phyloP scores from a whole-genome alignment of 2,888 invertebrate genomes.

The Syrphus vitripennis region DNA sequence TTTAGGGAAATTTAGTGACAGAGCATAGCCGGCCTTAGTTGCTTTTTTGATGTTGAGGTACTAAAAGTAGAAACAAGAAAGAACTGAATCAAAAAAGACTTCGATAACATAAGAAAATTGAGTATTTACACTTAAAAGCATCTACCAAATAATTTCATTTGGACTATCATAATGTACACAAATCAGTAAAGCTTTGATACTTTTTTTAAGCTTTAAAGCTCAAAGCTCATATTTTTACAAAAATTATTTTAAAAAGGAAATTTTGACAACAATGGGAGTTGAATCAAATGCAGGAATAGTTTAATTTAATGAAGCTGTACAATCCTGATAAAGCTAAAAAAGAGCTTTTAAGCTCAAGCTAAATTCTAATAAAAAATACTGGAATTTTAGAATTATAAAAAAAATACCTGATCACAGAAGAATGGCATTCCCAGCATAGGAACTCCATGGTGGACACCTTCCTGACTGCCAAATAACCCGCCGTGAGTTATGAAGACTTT shows the following conservation, averaged over 20 bases:
- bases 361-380: background rate
- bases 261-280: no score
- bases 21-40: slow-evolving; percentile 78
- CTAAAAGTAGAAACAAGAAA: slow-evolving; percentile 73
- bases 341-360: background rate
- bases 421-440: slow-evolving; percentile 82
- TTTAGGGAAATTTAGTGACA: slow-evolving; percentile 77
- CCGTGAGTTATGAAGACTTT: slow-evolving; percentile 82
- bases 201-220: no score
- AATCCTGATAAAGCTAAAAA: background rate
- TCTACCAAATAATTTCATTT: no score
- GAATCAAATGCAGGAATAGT: no score
- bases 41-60: slow-evolving; percentile 79
- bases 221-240: no score
- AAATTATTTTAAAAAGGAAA: no score
- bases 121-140: background rate
- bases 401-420: slow-evolving; percentile 80
- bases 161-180: no score
- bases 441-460: slow-evolving; percentile 80
- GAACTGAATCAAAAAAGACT: background rate
- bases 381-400: background rate
- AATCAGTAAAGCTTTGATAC: no score
- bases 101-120: background rate
- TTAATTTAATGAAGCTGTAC: no score
- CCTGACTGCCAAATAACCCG: slow-evolving; percentile 80